Base-by-base conservation (phyloP, 2,888 invertebrate species). In the Lymantria monacha region DNA sequence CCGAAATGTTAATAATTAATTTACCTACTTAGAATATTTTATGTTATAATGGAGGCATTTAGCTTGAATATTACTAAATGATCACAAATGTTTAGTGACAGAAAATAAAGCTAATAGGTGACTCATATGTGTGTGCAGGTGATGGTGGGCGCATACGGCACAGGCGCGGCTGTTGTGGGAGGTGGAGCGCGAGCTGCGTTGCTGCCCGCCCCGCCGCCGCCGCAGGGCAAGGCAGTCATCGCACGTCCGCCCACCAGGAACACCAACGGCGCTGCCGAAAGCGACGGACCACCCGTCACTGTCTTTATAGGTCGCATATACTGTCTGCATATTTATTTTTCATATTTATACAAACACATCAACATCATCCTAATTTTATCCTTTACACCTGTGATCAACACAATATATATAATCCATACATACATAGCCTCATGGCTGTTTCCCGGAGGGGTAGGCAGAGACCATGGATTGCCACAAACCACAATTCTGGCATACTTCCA, bases 291-390 rank as follows among this genome's bases (percentile, higher is more conserved):
- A 0, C 95, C 97, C 0, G 98, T 99, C 36, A 99, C 99, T 0
- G 98, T 99, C 2, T 99, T 99, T 91, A 97, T 99, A 45, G 99
- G 99, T 94, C 80, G 74, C 30, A n/a, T n/a, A n/a, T n/a, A n/a
- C n/a, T n/a, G n/a, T n/a, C n/a, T n/a, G n/a, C n/a, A n/a, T n/a
- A n/a, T n/a, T n/a, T n/a, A n/a, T n/a, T n/a, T 10, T 9, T 33
- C 9, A 11, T 36, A 7, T 36, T n/a, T 36, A 36, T 7, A 36
- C n/a, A 36, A 3, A 36, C 7, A 36, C 7, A 11, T 36, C n/a
- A 36, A 3, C n/a, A 36, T 36, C n/a, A 3, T 11, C 36, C 33
- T 10, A 33, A 33, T 9, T 33, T 9, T 9, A 10, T 10, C 10
- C 7, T 33, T 33, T 33, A 33, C 7, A 33, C 33, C n/a, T n/a